These are phyloP conservation scores for Palythoa caribaeorum DNA, from an alignment of 92 coral and sea anemone genomes.

Conservation along the genomic window DNA sequence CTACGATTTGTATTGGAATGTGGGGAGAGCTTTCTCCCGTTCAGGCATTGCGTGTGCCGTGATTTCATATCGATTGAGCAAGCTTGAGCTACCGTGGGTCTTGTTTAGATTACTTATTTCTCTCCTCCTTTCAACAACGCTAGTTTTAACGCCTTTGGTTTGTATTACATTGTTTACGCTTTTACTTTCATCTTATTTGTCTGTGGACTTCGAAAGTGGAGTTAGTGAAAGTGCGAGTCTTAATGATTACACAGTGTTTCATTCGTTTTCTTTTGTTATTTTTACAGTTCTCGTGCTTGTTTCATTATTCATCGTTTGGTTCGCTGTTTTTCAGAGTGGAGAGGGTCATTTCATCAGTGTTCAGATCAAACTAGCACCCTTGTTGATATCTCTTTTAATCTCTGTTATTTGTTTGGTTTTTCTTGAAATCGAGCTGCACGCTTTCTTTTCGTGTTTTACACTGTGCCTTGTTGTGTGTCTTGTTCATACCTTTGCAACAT, in stretches of 20 bases:
- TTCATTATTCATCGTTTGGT: constrained; percentile 58
- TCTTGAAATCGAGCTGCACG: constrained; percentile 21
- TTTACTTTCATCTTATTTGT: neutral
- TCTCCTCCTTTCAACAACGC: constrained; percentile 50
- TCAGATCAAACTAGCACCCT: constrained; percentile 35
- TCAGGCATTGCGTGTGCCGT: constrained; percentile 78
- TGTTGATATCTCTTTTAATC: constrained; percentile 35
- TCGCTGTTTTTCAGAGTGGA: constrained; percentile 49
- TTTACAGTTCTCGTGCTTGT: constrained; percentile 24
- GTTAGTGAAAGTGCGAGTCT: neutral
- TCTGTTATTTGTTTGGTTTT: constrained; percentile 39
- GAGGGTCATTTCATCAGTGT: constrained; percentile 45
- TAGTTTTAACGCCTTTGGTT: constrained; percentile 55
- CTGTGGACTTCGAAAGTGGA: neutral
- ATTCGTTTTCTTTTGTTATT: neutral
- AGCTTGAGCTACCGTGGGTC: constrained; percentile 70
- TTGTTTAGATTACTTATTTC: constrained; percentile 45
- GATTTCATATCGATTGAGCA: constrained; percentile 73
- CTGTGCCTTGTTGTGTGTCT: constrained; percentile 48
- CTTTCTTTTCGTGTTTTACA: constrained; percentile 44
- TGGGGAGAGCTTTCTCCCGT: constrained; percentile 67
- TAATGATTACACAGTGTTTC: too few species aligned
- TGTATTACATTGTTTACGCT: constrained; percentile 22
- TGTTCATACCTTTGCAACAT: constrained; percentile 48
- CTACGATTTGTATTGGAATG: constrained; percentile 72